Conservation (phyloP, 2,888 invertebrate genomes). For the Geotrupes spiniger region DNA sequence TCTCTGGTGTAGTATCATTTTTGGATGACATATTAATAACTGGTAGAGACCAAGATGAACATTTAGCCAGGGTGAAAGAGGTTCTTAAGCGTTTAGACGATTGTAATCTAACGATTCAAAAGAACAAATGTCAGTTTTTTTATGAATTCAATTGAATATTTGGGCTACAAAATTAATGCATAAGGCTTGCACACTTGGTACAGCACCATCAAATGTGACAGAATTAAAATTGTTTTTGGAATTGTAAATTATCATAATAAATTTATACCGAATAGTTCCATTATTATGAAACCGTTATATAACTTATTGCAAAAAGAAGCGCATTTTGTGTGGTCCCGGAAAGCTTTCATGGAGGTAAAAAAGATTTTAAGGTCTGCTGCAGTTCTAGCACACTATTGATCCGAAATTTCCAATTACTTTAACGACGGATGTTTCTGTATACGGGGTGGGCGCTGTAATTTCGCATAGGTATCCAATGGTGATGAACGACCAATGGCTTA, state of each 20-base stretch:
- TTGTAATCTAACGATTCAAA: slow-evolving; percentile 18
- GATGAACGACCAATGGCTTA: too few relatives aligned
- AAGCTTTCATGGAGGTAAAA: too few relatives aligned
- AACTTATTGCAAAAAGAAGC: too few relatives aligned
- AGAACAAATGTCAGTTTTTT: slow-evolving; percentile 9
- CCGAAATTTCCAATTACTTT: too few relatives aligned
- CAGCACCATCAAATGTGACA: neutral
- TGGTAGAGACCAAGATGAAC: slow-evolving; percentile 4
- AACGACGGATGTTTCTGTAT: too few relatives aligned
- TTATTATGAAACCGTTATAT: too few relatives aligned
- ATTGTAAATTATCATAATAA: neutral
- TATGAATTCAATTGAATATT: slow-evolving; percentile 4
- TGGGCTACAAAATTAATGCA: slow-evolving; percentile 12
- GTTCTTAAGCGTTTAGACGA: slow-evolving; percentile 17
- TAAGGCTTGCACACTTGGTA: neutral
- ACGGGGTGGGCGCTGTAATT: too few relatives aligned
- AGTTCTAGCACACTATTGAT: too few relatives aligned
- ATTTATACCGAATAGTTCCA: too few relatives aligned
- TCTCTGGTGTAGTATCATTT: neutral
- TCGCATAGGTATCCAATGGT: too few relatives aligned
- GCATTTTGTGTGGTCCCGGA: too few relatives aligned
- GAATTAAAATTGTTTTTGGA: neutral
- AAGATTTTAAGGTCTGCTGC: too few relatives aligned
- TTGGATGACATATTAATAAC: slow-evolving; percentile 16
- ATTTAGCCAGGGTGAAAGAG: slow-evolving; percentile 3